Percentiles rank a stretch among this genome's conserved stretches.
These are phyloP conservation scores for Notothenia coriiceps DNA, from an alignment of 2,113 vertebrate species.

Conservation along the genomic window DNA sequence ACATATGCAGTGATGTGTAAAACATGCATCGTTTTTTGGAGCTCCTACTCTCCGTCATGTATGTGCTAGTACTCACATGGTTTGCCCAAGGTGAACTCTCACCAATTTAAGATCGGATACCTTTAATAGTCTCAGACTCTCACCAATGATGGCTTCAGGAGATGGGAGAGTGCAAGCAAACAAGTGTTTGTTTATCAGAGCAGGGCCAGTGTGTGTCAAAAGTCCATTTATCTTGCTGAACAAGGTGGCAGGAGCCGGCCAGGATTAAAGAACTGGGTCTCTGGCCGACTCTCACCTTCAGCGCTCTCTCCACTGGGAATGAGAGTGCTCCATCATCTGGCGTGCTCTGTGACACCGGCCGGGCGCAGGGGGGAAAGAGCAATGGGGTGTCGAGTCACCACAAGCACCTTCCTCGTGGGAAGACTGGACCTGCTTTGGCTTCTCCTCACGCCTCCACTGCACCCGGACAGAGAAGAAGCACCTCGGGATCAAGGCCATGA, in stretches of 20 bases:
- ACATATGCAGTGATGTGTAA: background rate
- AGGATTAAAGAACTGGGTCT: constrained; percentile 80
- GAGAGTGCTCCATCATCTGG: constrained; percentile 84
- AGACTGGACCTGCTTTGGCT: constrained; percentile 56
- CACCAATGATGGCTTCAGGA: constrained; percentile 11
- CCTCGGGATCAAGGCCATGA: constrained; percentile 53
- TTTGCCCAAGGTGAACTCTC: background rate
- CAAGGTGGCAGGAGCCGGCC: constrained; percentile 73
- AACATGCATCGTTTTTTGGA: background rate
- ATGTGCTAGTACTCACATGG: background rate
- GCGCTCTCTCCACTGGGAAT: constrained; percentile 79
- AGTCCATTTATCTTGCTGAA: constrained; percentile 83
- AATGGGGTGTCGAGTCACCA: constrained; percentile 75
- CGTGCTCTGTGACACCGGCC: constrained; percentile 69
- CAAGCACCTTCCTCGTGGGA: constrained; percentile 58
- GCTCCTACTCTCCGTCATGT: background rate
- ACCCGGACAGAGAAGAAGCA: constrained; percentile 51
- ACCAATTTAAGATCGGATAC: background rate
- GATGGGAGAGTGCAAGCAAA: constrained; percentile 45
- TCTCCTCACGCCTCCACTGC: constrained; percentile 63
- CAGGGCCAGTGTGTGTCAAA: constrained; percentile 63
- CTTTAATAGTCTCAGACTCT: constrained; percentile 9
- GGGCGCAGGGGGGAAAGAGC: constrained; percentile 74
- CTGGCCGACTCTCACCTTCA: constrained; percentile 79
- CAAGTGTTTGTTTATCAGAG: constrained; percentile 71